Evolutionary conservation across 2,113 vertebrate genomes (phyloP).

Genomic region (Suncus etruscus): DNA sequence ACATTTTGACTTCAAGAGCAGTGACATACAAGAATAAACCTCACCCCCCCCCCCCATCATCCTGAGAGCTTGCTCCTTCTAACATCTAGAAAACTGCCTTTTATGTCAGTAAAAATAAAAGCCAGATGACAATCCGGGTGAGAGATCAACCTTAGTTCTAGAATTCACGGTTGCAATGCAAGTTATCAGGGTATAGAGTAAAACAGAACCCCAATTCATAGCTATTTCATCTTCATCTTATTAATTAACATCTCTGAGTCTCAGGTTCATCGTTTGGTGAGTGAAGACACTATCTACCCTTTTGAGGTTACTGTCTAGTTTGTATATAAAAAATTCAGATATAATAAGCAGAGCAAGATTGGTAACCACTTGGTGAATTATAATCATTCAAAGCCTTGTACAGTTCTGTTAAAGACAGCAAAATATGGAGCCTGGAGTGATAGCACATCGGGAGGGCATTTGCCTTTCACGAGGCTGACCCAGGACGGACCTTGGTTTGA

Average conservation of each 20-base stretch:
- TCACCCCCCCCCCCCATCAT: no score
- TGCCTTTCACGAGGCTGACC: no score
- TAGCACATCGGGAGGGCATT: no score
- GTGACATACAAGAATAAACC: background rate
- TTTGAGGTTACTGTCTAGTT: conserved; percentile 28
- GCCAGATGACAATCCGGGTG: background rate
- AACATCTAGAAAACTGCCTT: conserved; percentile 6
- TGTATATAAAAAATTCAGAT: background rate
- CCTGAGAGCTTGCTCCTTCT: background rate
- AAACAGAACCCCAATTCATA: background rate
- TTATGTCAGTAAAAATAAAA: conserved; percentile 41
- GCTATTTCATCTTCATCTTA: background rate
- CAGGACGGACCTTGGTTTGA: no score
- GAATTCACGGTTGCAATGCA: background rate
- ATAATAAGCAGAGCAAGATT: background rate
- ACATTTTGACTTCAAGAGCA: background rate
- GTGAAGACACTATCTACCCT: conserved; percentile 1
- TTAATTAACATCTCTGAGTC: conserved; percentile 18
- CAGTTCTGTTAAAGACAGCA: background rate
- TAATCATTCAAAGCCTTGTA: conserved; percentile 15
- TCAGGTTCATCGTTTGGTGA: conserved; percentile 1
- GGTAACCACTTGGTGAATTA: background rate
- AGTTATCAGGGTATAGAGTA: background rate
- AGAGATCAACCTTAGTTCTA: background rate
- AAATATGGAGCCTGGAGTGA: no score